Percentiles rank a stretch among this genome's conserved stretches.
Conservation (phyloP, 2,888 invertebrate genomes). For the Habroteleia sp. region DNA sequence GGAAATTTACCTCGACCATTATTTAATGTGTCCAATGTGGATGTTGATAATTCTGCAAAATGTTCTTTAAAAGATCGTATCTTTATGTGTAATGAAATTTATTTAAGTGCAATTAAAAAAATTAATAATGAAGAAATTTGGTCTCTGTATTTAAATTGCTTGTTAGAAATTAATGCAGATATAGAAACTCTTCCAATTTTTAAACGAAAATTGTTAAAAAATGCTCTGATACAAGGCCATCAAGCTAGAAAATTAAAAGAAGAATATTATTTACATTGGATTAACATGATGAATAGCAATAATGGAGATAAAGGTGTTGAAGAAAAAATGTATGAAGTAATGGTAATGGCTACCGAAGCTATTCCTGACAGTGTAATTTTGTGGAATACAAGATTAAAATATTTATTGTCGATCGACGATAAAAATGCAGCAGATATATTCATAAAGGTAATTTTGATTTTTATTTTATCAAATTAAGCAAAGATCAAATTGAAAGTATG, state of each 20-base stretch:
- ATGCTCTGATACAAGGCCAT: conserved; percentile 82
- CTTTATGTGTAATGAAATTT: conserved; percentile 81
- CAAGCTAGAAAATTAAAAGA: conserved; percentile 81
- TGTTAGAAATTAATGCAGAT: conserved; percentile 83
- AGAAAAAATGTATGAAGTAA: conserved; percentile 74
- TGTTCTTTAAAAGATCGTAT: conserved; percentile 80
- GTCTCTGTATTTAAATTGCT: conserved; percentile 83
- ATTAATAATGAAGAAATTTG: conserved; percentile 83
- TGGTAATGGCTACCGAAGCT: conserved; percentile 81
- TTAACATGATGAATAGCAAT: conserved; percentile 73
- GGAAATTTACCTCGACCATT: conserved; percentile 77
- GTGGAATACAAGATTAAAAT: conserved; percentile 82
- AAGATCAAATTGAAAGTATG: too few relatives aligned
- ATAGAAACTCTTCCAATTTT: conserved; percentile 80
- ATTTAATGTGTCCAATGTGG: conserved; percentile 66
- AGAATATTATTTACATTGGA: conserved; percentile 82
- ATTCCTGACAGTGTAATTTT: conserved; percentile 81
- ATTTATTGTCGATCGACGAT: conserved; percentile 79
- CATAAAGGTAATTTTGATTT: conserved; percentile 72
- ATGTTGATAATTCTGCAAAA: conserved; percentile 68
- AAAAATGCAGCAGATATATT: conserved; percentile 81
- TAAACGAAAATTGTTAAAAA: conserved; percentile 82
- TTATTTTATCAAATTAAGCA: too few relatives aligned
- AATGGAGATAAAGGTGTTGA: conserved; percentile 68
- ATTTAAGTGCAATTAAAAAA: conserved; percentile 82